Evolutionary conservation across 2,888 invertebrate species (phyloP), one percentile per base, ranked within the genome.

Genomic region (Epirrhoe alternata): DNA sequence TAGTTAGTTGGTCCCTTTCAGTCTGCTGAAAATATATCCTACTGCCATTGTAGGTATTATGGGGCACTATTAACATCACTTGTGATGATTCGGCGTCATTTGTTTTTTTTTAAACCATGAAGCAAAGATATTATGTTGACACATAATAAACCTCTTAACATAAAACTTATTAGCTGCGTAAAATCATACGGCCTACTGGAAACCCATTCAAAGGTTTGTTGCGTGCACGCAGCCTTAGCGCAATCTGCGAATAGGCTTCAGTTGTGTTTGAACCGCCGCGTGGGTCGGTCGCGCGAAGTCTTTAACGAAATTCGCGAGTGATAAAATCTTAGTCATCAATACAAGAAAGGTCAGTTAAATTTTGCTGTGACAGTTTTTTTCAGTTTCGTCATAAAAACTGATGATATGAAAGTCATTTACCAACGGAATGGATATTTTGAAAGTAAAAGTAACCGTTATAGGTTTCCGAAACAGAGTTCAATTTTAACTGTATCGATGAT

Each of bases 261-360:
- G 80, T 80, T 71, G 66, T 64, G 70, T 70, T 69, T 66, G 16
- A 71, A 70, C 57, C 74, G 71, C 69, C 73, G 75, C 66, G 73
- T 65, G 8, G 54, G 71, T 57, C 73, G 71, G 74, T 71, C 72
- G 75, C 50, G 51, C 59, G 42, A 49, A 51, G 47, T 14, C 52
- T 55, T 58, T 17, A 10, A 38, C 55, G 33, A 45, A 64, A 59
- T 8, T 50, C 68, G 71, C 71, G 71, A 73, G 68, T 69, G 66
- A n/a, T 59, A 55, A 51, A 24, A 64, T 45, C 51, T 45, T 38
- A 62, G 54, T 47, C 62, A 64, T 65, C 67, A 52, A 62, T 51
- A 42, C 38, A 56, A 42, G 42, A 57, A 71, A 73, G 73, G 73
- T 73, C 67, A 73, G 73, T 73, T 57, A 12, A 61, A n/a, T 66